Evolutionary conservation across 2,113 vertebrate genomes (phyloP), one percentile per base, ranked within the genome.

Genomic region (Leucopsar rothschildi): DNA sequence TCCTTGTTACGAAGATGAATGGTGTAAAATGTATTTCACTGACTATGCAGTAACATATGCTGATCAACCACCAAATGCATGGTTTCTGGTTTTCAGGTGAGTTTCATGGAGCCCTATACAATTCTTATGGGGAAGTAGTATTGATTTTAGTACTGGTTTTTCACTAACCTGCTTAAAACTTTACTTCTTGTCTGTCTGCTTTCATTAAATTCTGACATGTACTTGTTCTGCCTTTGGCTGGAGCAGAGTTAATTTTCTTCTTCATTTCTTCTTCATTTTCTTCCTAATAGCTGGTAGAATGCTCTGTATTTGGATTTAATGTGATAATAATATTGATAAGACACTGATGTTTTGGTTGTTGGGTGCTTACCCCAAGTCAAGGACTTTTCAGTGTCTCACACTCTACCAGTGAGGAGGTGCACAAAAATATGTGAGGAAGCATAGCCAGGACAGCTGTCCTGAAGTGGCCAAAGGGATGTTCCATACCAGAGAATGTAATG

Each of bases 41-140:
- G 99, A 99, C 92, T 99, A 99, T 90, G 79, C 92, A 4, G 98
- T 99, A 39, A 96, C 95, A 2, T 97, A 98, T 57, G 70, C 82
- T 65, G 98, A 98, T 49, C 97, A 98, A 37, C 91, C 96, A 82
- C 88, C 97, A 70, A 98, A 97, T 92, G 93, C 90, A 44, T 99
- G 99, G 99, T 97, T 98, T 92, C 95, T 99, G 86, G 80, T 99
- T 69, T 99, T 99, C 88, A 99, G 99, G 99, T 99, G 82, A 97
- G 86, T 79, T 80, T 86, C n/a, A 42, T 35, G 50, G 29, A 52
- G 29, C 33, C 45, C 35, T 80, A 1, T 79, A 10, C 57, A 73
- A 27, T 10, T 50, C 9, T 21, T 76, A 21, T 4, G 7, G 39
- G n/a, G 33, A 80, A 49, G 5, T 9, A 59, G 19, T 70, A 33